Conservation (phyloP, 2,797 vertebrate species). For the Onychomys torridus region DNA sequence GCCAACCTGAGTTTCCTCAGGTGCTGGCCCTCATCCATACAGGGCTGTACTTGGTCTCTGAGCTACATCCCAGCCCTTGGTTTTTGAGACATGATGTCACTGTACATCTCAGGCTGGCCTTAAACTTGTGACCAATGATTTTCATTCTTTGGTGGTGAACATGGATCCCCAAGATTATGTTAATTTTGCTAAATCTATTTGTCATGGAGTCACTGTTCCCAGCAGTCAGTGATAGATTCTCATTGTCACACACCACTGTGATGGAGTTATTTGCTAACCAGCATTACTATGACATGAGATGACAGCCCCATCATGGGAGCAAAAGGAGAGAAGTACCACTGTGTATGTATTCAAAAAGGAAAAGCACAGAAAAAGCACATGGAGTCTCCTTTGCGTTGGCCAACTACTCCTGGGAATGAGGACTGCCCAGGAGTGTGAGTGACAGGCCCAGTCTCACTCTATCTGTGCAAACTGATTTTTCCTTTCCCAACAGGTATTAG, state of each 20-base stretch:
- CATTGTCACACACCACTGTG: rapidly evolving
- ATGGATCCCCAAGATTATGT: not conserved
- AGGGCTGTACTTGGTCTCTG: not conserved
- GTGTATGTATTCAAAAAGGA: not conserved
- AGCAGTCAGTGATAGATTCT: too few relatives aligned
- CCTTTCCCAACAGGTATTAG: not conserved
- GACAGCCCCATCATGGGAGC: rapidly evolving
- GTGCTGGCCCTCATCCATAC: not conserved
- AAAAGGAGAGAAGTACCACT: not conserved
- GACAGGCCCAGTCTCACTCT: not conserved
- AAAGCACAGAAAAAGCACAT: not conserved
- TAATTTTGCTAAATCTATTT: not conserved
- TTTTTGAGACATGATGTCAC: not conserved
- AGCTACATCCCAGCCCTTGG: not conserved
- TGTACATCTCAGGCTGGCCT: not conserved
- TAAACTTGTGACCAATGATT: not conserved
- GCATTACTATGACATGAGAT: not conserved
- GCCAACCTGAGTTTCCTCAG: not conserved
- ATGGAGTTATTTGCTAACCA: not conserved
- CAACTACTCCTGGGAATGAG: not conserved
- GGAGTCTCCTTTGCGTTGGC: not conserved
- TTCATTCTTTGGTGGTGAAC: rapidly evolving
- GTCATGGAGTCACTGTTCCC: not conserved
- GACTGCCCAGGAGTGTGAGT: not conserved
- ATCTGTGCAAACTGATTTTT: not conserved